These are phyloP conservation scores for Drosophila pegasa DNA, from an alignment of 2,888 invertebrate genomes.

Conservation along the genomic window DNA sequence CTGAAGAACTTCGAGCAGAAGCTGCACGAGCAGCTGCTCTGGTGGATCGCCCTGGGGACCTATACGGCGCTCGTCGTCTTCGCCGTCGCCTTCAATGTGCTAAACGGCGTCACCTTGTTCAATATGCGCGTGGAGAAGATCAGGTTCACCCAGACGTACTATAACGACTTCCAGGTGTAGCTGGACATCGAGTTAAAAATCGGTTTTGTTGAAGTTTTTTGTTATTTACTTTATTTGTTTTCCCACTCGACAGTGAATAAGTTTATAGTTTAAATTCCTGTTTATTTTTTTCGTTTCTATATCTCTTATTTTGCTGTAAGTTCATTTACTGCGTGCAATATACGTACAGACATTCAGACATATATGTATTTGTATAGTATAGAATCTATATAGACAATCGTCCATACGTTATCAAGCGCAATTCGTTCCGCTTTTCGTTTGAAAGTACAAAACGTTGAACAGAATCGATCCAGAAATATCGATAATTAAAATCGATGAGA, in stretches of 20 bases:
- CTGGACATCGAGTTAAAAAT: slow-evolving; percentile 9
- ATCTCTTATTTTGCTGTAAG: slow-evolving; percentile 30
- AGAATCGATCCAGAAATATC: slow-evolving; percentile 21
- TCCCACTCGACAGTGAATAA: slow-evolving; percentile 43
- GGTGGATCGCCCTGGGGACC: slow-evolving; percentile 98
- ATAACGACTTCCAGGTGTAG: slow-evolving; percentile 80
- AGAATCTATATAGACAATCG: slow-evolving; percentile 47
- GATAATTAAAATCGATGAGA: slow-evolving; percentile 22
- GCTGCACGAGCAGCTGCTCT: slow-evolving; percentile 96
- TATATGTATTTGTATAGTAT: slow-evolving; percentile 24
- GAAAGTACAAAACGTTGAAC: slow-evolving; percentile 35
- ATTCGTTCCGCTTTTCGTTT: slow-evolving; percentile 52
- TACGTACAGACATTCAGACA: slow-evolving; percentile 38
- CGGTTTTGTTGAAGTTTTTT: slow-evolving; percentile 54
- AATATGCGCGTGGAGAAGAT: slow-evolving; percentile 79
- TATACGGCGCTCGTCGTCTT: slow-evolving; percentile 97
- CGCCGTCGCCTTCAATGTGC: slow-evolving; percentile 96
- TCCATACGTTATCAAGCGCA: slow-evolving; percentile 50
- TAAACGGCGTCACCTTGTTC: slow-evolving; percentile 87
- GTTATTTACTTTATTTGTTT: slow-evolving; percentile 59
- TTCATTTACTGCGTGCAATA: slow-evolving; percentile 52
- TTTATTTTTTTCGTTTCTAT: slow-evolving; percentile 6
- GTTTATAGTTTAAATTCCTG: slow-evolving; percentile 43
- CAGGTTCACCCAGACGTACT: slow-evolving; percentile 81
- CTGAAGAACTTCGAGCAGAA: slow-evolving; percentile 98